phyloP scores from a whole-genome alignment of 2,888 invertebrate species.

The Diaphora mendica region DNA sequence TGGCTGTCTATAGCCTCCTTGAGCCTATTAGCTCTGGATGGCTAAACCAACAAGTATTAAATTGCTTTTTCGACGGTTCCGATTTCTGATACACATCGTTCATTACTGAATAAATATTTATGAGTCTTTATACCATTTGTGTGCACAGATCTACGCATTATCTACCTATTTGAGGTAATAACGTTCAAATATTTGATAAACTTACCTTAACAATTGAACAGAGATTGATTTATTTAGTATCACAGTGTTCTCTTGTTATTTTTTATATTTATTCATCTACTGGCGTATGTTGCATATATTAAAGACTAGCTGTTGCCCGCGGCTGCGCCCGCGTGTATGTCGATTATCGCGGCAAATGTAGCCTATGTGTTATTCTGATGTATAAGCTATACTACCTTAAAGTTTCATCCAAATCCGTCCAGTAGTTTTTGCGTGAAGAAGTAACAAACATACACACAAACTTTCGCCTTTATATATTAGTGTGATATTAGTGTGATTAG shows the following conservation, averaged over 20 bases:
- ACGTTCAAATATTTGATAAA: constrained; percentile 13
- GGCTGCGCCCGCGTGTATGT: too few relatives aligned
- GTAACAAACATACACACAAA: too few relatives aligned
- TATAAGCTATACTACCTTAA: too few relatives aligned
- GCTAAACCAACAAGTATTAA: constrained; percentile 38
- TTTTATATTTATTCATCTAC: background rate
- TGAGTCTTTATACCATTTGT: constrained; percentile 4
- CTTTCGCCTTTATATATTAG: too few relatives aligned
- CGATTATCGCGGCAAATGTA: too few relatives aligned
- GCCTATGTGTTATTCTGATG: too few relatives aligned
- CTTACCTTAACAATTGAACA: background rate
- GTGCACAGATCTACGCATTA: background rate
- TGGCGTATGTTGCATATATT: background rate
- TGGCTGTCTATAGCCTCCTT: constrained; percentile 27
- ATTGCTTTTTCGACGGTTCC: constrained; percentile 39
- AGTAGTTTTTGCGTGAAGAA: too few relatives aligned
- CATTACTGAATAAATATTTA: constrained; percentile 36
- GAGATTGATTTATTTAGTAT: background rate
- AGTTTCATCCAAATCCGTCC: too few relatives aligned
- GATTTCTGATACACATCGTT: constrained; percentile 30
- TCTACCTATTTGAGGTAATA: constrained; percentile 6
- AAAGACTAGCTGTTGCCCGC: too few relatives aligned
- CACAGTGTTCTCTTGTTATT: background rate
- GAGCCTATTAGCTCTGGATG: constrained; percentile 29
- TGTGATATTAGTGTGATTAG: too few relatives aligned